Evolutionary conservation across 2,113 vertebrate species (phyloP).

Genomic region (Talpa occidentalis): DNA sequence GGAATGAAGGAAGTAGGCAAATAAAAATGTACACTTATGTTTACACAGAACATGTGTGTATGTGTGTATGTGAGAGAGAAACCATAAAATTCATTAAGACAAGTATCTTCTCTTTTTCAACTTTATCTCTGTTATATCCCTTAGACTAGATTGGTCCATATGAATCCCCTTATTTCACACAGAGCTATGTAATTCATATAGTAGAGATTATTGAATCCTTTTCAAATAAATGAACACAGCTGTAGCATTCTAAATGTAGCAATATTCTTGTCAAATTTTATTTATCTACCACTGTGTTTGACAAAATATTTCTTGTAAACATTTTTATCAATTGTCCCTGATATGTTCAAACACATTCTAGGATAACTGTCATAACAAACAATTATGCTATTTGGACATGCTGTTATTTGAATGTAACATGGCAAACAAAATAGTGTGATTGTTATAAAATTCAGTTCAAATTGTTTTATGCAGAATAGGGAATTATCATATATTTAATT

Average conservation of each 20-base stretch:
- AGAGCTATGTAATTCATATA: neutral
- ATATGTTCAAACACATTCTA: slow-evolving; percentile 2
- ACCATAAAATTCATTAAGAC: neutral
- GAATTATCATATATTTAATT: neutral
- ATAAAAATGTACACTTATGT: neutral
- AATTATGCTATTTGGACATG: neutral
- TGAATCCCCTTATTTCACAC: too few species aligned
- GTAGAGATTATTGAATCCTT: neutral
- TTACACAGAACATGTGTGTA: neutral
- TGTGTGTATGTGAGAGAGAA: neutral
- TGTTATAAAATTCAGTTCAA: slow-evolving; percentile 11
- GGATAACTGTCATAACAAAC: neutral
- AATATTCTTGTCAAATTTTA: neutral
- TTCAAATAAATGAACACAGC: slow-evolving; percentile 7
- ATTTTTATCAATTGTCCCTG: neutral
- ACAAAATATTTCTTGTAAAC: neutral
- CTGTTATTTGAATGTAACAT: neutral
- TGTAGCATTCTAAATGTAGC: neutral
- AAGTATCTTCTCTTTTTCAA: neutral
- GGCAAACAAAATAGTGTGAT: neutral
- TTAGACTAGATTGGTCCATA: neutral
- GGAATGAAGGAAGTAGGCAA: neutral
- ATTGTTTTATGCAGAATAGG: neutral
- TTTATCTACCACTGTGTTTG: neutral
- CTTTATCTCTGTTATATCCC: neutral